A percentile compares a stretch with the other conserved stretches of the same genome.
Conservation (phyloP, 2,888 invertebrate genomes). For the Pasiphila rectangulata region DNA sequence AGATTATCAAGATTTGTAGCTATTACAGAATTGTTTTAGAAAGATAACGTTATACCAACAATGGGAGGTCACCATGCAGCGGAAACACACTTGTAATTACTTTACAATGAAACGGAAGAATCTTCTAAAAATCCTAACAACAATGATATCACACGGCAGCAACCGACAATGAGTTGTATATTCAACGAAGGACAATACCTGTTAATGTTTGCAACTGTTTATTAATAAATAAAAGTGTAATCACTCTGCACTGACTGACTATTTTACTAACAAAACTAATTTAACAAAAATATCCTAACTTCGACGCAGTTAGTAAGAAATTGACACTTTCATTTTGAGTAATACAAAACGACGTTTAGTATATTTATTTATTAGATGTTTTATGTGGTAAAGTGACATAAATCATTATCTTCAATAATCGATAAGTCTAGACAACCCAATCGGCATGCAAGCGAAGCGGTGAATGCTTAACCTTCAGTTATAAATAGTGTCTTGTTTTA, state of each 20-base stretch:
- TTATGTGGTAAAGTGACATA: no score
- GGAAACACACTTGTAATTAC: constrained; percentile 44
- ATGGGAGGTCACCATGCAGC: constrained; percentile 42
- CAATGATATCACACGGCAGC: constrained; percentile 52
- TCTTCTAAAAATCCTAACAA: constrained; percentile 39
- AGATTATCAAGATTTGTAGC: neutral
- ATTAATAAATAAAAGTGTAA: no score
- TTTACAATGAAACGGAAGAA: constrained; percentile 50
- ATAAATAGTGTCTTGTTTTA: constrained; percentile 62
- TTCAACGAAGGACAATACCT: constrained; percentile 32
- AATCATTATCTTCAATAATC: constrained; percentile 7
- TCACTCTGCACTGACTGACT: no score
- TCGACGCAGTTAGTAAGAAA: no score
- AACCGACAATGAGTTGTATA: constrained; percentile 47
- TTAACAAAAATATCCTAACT: no score
- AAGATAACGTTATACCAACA: constrained; percentile 22
- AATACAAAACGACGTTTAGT: no score
- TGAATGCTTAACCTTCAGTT: constrained; percentile 75
- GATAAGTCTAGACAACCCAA: constrained; percentile 13
- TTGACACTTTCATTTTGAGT: no score
- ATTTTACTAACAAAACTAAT: no score
- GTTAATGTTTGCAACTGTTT: no score
- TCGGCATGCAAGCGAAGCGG: constrained; percentile 35
- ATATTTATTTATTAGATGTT: no score
- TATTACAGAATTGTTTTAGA: constrained; percentile 12